Evolutionary conservation across 2,797 vertebrate genomes (phyloP).

Genomic region (Acanthurus tractus): DNA sequence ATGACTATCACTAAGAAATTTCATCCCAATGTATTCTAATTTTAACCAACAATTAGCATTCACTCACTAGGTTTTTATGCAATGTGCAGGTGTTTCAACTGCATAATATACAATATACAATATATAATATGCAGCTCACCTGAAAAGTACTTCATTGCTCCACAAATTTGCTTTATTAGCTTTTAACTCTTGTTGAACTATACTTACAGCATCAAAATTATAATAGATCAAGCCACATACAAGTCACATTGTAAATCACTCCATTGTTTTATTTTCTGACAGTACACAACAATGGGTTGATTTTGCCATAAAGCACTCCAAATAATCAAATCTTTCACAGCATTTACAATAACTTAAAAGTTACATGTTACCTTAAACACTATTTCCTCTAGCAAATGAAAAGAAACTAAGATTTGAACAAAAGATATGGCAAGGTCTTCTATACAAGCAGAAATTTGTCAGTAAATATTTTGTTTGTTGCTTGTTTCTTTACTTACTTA

Average conservation of each 20-base stretch:
- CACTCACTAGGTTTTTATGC: neutral
- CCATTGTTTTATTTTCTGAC: constrained; percentile 35
- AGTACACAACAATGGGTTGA: constrained; percentile 12
- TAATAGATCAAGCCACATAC: too few relatives aligned
- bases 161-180: neutral
- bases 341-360: constrained; percentile 18
- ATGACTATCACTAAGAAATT: neutral
- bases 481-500: neutral
- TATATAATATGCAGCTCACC: too few relatives aligned
- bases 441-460: constrained; percentile 13
- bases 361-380: constrained; percentile 1
- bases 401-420: constrained; percentile 2
- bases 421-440: constrained; percentile 1
- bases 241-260: neutral
- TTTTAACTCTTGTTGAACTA: too few relatives aligned
- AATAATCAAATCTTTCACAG: constrained; percentile 13
- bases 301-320: constrained; percentile 26
- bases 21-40: neutral
- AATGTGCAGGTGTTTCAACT: neutral
- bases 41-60: neutral
- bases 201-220: too few relatives aligned
- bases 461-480: neutral
- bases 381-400: constrained; percentile 6
- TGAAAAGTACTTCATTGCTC: neutral
- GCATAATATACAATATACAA: neutral